Evolutionary conservation across 1,140 invertebrate species (phyloP).

Genomic region (Delia radicum): DNA sequence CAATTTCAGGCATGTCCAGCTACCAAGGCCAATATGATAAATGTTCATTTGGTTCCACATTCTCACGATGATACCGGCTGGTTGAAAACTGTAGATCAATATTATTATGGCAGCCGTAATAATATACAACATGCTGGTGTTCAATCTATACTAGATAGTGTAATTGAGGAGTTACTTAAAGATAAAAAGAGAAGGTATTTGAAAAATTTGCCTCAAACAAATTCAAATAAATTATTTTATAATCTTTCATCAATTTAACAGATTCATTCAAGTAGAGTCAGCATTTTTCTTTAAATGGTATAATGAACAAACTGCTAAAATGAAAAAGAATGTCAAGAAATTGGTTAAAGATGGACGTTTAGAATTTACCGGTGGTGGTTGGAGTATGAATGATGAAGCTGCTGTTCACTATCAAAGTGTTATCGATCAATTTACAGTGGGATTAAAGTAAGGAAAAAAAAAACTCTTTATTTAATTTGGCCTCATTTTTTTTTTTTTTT

Average conservation of each 20-base stretch:
- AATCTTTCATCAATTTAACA: no score
- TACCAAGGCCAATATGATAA: slow-evolving; percentile 55
- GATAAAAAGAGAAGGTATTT: slow-evolving; percentile 63
- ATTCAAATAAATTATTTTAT: not conserved
- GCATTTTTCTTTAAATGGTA: slow-evolving; percentile 96
- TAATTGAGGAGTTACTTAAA: slow-evolving; percentile 73
- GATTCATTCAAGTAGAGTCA: slow-evolving; percentile 78
- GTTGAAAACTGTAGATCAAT: slow-evolving; percentile 88
- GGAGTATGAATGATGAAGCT: slow-evolving; percentile 95
- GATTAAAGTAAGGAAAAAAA: slow-evolving; percentile 44
- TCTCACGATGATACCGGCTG: slow-evolving; percentile 91
- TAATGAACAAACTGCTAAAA: slow-evolving; percentile 68
- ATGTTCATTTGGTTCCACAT: slow-evolving; percentile 81
- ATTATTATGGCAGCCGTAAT: slow-evolving; percentile 60
- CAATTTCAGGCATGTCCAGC: slow-evolving; percentile 35
- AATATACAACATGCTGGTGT: slow-evolving; percentile 78
- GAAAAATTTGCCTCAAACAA: not conserved
- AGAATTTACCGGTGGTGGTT: slow-evolving; percentile 84
- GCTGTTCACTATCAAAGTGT: slow-evolving; percentile 88
- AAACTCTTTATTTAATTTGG: slow-evolving; percentile 13
- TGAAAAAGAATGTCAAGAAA: slow-evolving; percentile 62
- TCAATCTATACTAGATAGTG: slow-evolving; percentile 89
- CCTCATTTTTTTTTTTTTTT: no score
- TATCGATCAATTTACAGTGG: slow-evolving; percentile 91
- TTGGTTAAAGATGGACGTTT: slow-evolving; percentile 76